Percentiles rank a stretch among this genome's conserved stretches.
Conservation (phyloP, 2,888 invertebrate genomes). For the Apoda limacodes region DNA sequence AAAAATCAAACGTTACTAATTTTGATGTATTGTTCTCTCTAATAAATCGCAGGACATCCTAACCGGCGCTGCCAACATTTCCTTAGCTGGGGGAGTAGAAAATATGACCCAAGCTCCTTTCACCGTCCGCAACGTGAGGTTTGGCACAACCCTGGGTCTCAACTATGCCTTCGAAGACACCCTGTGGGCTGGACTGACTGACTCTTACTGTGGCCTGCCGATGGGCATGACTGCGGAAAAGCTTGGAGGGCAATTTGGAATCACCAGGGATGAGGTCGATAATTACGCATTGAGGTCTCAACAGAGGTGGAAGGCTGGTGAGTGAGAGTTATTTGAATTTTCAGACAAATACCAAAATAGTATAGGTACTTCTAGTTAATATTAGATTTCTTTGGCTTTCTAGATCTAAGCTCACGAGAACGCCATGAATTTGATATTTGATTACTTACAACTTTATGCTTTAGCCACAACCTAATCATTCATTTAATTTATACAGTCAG, state of each 20-base stretch:
- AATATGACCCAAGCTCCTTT: conserved; percentile 96
- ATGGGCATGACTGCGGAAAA: conserved; percentile 98
- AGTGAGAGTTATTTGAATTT: too few species aligned
- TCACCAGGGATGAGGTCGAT: conserved; percentile 87
- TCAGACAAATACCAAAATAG: too few species aligned
- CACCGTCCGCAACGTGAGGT: conserved; percentile 85
- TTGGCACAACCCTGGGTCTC: conserved; percentile 87
- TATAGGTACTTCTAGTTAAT: too few species aligned
- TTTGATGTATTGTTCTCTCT: too few species aligned
- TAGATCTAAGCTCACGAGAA: too few species aligned
- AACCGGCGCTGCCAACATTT: conserved; percentile 85
- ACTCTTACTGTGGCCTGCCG: conserved; percentile 89
- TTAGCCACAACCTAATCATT: too few species aligned
- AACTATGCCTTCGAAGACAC: conserved; percentile 87
- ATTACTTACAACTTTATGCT: too few species aligned
- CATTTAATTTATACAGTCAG: too few species aligned
- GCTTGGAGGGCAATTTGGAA: conserved; percentile 81
- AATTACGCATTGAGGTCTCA: conserved; percentile 88
- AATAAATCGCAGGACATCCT: conserved; percentile 90
- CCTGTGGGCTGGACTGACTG: conserved; percentile 87
- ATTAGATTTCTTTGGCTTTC: too few species aligned
- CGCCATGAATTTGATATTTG: too few species aligned
- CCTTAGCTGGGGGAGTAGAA: conserved; percentile 92
- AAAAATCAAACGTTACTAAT: too few species aligned
- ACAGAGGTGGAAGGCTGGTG: conserved; percentile 86